Base-by-base conservation (phyloP, 2,113 vertebrate genomes). In the Phaethon lepturus region DNA sequence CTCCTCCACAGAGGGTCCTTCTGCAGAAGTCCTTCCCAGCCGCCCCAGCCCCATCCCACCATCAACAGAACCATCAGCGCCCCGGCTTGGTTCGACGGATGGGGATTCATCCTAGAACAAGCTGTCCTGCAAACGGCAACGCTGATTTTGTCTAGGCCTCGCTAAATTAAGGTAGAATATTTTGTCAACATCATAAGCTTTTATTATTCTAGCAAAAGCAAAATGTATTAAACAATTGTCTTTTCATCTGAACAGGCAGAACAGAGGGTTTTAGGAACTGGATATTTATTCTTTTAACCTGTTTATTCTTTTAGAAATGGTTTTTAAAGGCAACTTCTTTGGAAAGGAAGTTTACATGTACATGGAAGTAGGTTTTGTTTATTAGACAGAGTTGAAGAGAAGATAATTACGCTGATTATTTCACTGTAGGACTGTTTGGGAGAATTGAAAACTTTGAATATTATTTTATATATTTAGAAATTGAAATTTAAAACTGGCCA, bases 61-160 rank as follows among this genome's bases (percentile, higher is more conserved):
- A 22, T 4, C 79, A 72, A 52, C 26, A 90, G 58, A 44, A 63
- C 11, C 24, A 5, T 47, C 44, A 40, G 12, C 9, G 0, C 26
- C 19, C n/a, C 2, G 1, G 8, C 22, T n/a, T 53, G 17, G 26
- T 67, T 47, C 7, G 0, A 13, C 0, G 2, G 55, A 42, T 8
- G 26, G 26, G 40, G 47, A n/a, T 9, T 73, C 66, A 71, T 17
- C 47, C 38, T 6, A 49, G 13, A 22, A 67, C 28, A 76, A 82
- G 20, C 3, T 9, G 5, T 29, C 52, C 49, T 52, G 47, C 16
- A 69, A 84, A 74, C 3, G 1, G 22, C 3, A 2, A 52, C 2
- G 2, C n/a, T 62, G 17, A 35, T 82, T 91, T 81, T 78, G 35
- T 63, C 35, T 74, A 63, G 86, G 47, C 25, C 69, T 56, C 6